Evolutionary conservation across 35 echinoderm and acorn worm genomes (phyloP).

Genomic region (Apostichopus japonicus): DNA sequence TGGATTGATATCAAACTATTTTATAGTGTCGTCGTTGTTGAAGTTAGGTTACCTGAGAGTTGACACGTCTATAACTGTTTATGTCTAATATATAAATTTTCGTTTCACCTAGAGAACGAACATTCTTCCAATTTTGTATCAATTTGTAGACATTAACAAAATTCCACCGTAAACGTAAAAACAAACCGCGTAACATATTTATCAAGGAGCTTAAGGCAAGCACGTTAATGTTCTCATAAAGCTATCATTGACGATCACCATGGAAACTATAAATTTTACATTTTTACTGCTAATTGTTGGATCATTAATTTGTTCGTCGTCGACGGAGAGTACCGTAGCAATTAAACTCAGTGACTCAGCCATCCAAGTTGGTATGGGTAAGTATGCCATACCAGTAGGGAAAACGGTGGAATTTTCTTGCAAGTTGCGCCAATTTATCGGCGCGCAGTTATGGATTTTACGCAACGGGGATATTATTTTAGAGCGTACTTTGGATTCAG

Average conservation of each 20-base stretch:
- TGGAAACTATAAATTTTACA: not conserved
- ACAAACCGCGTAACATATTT: too few relatives aligned
- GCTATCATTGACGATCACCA: not conserved
- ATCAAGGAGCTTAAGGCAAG: too few relatives aligned
- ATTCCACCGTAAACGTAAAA: too few relatives aligned
- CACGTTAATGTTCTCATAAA: too few relatives aligned
- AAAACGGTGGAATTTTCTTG: not conserved
- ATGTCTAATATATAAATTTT: too few relatives aligned
- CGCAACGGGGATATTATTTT: not conserved
- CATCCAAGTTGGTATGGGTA: constrained; percentile 8
- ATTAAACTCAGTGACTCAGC: not conserved
- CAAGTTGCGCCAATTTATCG: not conserved
- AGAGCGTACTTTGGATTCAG: not conserved
- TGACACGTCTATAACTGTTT: too few relatives aligned
- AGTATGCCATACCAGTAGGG: not conserved
- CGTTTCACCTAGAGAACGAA: not conserved
- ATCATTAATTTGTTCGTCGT: not conserved
- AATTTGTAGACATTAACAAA: too few relatives aligned
- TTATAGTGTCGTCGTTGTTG: too few relatives aligned
- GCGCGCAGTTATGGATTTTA: constrained; percentile 1
- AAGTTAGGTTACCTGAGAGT: too few relatives aligned
- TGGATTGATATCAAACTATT: too few relatives aligned
- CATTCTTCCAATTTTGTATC: too few relatives aligned
- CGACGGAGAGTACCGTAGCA: constrained; percentile 14
- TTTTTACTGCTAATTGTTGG: not conserved